These are phyloP conservation scores for Cantharis flavilabris DNA, from an alignment of 2,888 invertebrate species.

Conservation along the genomic window DNA sequence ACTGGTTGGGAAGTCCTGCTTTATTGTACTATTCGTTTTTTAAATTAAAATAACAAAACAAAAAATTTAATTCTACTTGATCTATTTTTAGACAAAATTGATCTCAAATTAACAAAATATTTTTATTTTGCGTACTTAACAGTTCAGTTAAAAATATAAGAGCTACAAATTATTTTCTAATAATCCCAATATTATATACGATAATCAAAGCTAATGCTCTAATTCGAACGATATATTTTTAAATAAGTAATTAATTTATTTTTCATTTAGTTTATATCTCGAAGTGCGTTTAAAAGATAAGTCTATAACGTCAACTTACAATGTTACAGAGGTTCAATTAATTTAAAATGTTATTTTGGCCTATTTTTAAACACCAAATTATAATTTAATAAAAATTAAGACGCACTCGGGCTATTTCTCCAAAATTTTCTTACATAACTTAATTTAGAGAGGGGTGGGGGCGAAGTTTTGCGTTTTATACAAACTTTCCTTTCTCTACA, in stretches of 20 bases:
- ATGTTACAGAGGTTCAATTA: neutral
- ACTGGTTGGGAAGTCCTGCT: no score
- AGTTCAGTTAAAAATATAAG: constrained; percentile 6
- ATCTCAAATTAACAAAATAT: neutral
- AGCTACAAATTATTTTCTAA: constrained; percentile 9
- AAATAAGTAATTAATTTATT: constrained; percentile 1
- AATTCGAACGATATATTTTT: neutral
- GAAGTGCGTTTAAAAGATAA: neutral
- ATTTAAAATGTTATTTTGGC: neutral
- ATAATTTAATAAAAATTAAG: neutral
- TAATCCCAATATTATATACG: neutral
- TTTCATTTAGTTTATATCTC: constrained; percentile 5
- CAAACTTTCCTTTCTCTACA: no score
- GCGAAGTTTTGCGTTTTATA: no score
- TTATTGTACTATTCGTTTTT: no score
- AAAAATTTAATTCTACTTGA: neutral
- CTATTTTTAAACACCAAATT: neutral
- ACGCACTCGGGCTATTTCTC: neutral
- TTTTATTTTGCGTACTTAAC: neutral
- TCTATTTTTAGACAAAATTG: neutral
- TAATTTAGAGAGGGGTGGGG: neutral
- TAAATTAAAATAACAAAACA: no score
- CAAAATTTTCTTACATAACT: neutral
- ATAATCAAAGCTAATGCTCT: neutral
- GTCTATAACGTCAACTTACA: neutral